Base-by-base conservation (phyloP, 53 echinoderm and acorn worm genomes). In the Arbacia lixula region DNA sequence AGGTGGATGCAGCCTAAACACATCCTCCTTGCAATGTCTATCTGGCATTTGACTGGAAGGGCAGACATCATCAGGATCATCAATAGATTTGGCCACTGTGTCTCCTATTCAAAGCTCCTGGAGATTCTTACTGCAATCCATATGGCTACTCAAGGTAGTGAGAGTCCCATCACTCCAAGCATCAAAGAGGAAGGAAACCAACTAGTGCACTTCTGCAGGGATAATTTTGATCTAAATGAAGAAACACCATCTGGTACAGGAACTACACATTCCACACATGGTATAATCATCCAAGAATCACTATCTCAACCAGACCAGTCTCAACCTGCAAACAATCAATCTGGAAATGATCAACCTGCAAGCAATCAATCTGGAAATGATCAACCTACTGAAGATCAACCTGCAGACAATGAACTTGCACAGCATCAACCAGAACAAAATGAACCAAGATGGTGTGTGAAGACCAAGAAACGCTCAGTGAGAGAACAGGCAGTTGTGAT, bases 161-260 rank as follows among this genome's bases (percentile, higher is more conserved):
- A 58, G 3, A 67, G 71, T 40, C 54, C 57, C 37, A 65, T 82
- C 67, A 69, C 88, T 84, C 82, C 88, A 52, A 40, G 67, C 57
- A 82, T 88, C 82, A 51, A 88, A 36, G 12, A 29, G 29, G 49
- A 83, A 68, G 83, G 71, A 36, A 80, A 88, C 50, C 67, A 81
- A 69, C 54, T 88, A 27, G 25, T 81, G n/a, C 88, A 88, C 71
- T 81, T 88, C 56, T 88, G 88, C 60, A 83, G 88, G 82, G 88
- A 88, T 28, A 88, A 88, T 27, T 88, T 88, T 68, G 88, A 88
- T 30, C 43, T 88, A 8, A 67, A 88, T 81, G 88, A 88, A 82
- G 88, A 88, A 58, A 88, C 88, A 26, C 38, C 88, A 36, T 88
- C 88, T 39, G 83, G 82, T 19, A 69, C 88, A 84, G 88, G 88